Conservation (phyloP, 2,113 vertebrate genomes). For the Microcebus griseorufus region DNA sequence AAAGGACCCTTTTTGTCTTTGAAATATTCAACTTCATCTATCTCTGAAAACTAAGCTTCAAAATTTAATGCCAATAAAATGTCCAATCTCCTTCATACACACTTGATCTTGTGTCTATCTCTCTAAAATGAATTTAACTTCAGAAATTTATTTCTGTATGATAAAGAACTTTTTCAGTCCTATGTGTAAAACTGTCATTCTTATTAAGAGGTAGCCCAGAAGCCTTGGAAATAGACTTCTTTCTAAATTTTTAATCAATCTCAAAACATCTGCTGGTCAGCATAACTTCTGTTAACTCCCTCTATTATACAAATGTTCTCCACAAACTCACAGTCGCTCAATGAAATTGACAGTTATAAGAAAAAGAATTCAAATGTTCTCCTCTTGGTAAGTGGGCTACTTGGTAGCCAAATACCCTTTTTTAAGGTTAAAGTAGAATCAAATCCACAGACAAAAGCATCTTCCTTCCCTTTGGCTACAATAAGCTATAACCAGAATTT, state of each 20-base stretch:
- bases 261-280: constrained; percentile 51
- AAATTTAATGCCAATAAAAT: constrained; percentile 28
- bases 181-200: background rate
- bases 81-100: background rate
- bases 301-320: constrained; percentile 1
- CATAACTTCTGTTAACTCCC: background rate
- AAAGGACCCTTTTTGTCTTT: constrained; percentile 13
- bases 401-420: background rate
- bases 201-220: constrained; percentile 47
- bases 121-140: constrained; percentile 54
- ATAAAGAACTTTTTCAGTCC: constrained; percentile 48
- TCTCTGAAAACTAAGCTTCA: constrained; percentile 49
- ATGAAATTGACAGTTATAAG: background rate
- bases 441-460: background rate
- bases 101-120: constrained; percentile 20
- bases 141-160: constrained; percentile 48
- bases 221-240: background rate
- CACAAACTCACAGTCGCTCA: background rate
- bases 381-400: background rate
- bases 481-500: background rate
- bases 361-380: background rate
- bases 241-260: constrained; percentile 63
- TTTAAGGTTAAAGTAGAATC: background rate
- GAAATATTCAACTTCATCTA: constrained; percentile 32
- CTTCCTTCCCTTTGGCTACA: background rate